phyloP scores from a whole-genome alignment of 2,797 vertebrate species.

The Yasuhikotakia modesta region DNA sequence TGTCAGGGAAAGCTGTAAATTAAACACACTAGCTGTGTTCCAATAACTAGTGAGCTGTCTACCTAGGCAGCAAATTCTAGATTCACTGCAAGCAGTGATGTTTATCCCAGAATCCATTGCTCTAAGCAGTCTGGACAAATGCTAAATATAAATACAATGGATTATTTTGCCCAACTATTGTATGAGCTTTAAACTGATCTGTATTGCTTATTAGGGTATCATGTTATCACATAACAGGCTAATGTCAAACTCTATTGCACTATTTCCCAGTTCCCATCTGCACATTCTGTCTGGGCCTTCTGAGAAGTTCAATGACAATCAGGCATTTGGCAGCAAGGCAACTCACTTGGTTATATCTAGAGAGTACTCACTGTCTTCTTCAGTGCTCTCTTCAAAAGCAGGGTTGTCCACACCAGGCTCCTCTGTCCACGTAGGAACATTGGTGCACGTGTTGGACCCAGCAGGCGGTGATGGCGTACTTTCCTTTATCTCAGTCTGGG shows the following conservation, averaged over 20 bases:
- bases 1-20: not conserved
- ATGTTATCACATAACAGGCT: not conserved
- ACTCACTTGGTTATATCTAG: not conserved
- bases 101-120: not conserved
- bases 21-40: not conserved
- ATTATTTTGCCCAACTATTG: not conserved
- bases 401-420: conserved; percentile 91
- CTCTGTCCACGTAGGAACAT: conserved; percentile 81
- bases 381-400: conserved; percentile 89
- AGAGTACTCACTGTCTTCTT: conserved; percentile 88
- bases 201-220: not conserved
- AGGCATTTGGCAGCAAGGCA: not conserved
- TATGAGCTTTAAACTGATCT: not conserved
- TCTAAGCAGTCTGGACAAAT: too few relatives aligned
- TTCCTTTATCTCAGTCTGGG: conserved; percentile 81
- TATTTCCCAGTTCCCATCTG: not conserved
- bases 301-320: not conserved
- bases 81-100: not conserved
- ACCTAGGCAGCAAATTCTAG: not conserved
- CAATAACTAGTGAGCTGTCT: not conserved
- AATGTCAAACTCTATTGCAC: not conserved
- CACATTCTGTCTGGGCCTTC: too few relatives aligned
- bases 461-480: conserved; percentile 72
- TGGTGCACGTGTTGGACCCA: conserved; percentile 64
- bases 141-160: not conserved